Percentiles rank a stretch among this genome's conserved stretches.
These are phyloP conservation scores for Oncorhynchus nerka DNA, from an alignment of 2,113 vertebrate species.

Conservation along the genomic window DNA sequence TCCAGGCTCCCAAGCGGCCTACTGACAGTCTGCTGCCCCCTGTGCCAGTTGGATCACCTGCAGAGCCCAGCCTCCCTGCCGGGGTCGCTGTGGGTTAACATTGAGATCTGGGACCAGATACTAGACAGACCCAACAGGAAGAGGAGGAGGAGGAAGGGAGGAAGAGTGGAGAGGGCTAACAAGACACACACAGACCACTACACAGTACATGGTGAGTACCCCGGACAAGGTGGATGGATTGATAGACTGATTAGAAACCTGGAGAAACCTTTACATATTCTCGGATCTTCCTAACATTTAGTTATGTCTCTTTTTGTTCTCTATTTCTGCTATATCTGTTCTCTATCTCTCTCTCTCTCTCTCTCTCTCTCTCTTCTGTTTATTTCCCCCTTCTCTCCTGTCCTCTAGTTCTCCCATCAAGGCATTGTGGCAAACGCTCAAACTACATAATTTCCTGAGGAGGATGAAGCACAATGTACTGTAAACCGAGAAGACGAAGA, in stretches of 20 bases:
- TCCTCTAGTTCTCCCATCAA: not conserved
- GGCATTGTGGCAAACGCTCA: not conserved
- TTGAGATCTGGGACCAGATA: constrained; percentile 25
- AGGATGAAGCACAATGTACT: not conserved
- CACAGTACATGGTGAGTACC: not conserved
- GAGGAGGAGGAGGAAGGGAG: not conserved
- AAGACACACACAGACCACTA: not conserved
- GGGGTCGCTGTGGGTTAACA: constrained; percentile 31
- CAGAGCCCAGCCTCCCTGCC: not conserved
- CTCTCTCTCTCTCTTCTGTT: too few relatives aligned
- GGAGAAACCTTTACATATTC: too few relatives aligned
- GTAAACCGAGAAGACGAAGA: not conserved
- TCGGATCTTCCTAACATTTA: too few relatives aligned
- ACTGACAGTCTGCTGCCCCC: constrained; percentile 16
- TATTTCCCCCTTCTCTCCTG: too few relatives aligned
- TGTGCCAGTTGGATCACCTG: constrained; percentile 29
- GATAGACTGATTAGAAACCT: too few relatives aligned
- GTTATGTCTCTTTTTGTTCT: too few relatives aligned
- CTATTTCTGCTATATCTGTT: too few relatives aligned
- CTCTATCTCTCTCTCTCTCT: too few relatives aligned
- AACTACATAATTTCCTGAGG: not conserved
- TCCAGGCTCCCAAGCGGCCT: not conserved
- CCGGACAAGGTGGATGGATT: not conserved
- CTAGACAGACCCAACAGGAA: not conserved
- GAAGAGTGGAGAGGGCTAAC: too few relatives aligned